phyloP scores from a whole-genome alignment of 2,797 vertebrate species.

The Gymnoscopelus microlampas region DNA sequence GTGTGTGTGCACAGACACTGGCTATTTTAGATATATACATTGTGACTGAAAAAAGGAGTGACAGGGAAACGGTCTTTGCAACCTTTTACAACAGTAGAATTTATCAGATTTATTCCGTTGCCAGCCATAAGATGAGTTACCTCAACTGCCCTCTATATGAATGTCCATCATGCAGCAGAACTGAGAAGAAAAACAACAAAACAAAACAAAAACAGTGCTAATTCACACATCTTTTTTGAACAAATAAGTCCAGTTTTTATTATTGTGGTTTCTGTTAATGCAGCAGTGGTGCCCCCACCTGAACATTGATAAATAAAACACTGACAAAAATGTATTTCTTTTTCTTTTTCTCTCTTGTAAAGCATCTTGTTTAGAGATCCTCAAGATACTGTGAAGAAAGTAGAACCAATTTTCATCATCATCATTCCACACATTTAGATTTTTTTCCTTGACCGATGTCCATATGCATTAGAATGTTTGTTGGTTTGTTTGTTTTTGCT shows the following conservation, averaged over 20 bases:
- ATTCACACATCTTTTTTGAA: conserved; percentile 78
- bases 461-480: conserved; percentile 78
- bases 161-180: conserved; percentile 74
- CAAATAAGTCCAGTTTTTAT: conserved; percentile 83
- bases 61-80: conserved; percentile 47
- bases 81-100: conserved; percentile 68
- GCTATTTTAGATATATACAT: conserved; percentile 64
- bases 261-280: conserved; percentile 85
- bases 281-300: conserved; percentile 88
- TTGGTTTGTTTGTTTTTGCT: conserved; percentile 56
- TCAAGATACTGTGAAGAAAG: conserved; percentile 82
- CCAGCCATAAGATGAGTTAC: conserved; percentile 45
- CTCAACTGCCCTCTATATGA: conserved; percentile 57
- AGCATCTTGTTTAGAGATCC: conserved; percentile 77
- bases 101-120: conserved; percentile 52
- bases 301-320: conserved; percentile 97
- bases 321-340: conserved; percentile 86
- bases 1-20: conserved; percentile 48
- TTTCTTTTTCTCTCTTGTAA: conserved; percentile 61
- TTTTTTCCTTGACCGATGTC: conserved; percentile 82
- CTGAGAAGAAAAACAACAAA: conserved; percentile 5
- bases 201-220: conserved; percentile 68
- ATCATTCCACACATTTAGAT: conserved; percentile 88
- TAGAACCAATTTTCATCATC: conserved; percentile 82
- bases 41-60: conserved; percentile 58